Evolutionary conservation across 2,113 vertebrate species (phyloP), one percentile per base, ranked within the genome.

Genomic region (Dicentrarchus labrax): DNA sequence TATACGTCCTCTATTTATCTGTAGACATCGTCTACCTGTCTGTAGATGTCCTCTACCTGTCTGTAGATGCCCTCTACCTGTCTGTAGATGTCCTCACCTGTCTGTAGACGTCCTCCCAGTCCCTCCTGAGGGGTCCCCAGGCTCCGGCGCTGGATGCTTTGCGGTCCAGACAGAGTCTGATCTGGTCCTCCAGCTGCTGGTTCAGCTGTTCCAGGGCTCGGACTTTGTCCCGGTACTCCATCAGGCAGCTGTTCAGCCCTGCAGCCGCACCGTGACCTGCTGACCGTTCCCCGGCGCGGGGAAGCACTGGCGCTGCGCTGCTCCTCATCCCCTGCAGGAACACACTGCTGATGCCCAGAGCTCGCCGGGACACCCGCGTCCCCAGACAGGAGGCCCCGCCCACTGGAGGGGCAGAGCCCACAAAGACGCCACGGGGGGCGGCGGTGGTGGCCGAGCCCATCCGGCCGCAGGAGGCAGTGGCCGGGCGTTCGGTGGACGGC

Each of bases 141-240:
- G 78, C 94, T 57, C 95, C 91, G 0, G 96, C 95, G 1, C 94
- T 95, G 61, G 93, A 92, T 0, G 95, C 96, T 65, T 96, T 97
- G 86, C 96, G 96, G 89, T 98, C 97, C 92, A 99, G 93, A 64
- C 95, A 95, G 39, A 94, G 89, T 0, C 96, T 90, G 82, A 99
- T 98, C 76, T 97, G 96, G 12, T 96, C 93, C 79, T 99, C 97
- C 89, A 99, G 95, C 90, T 99, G 97, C 41, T 95, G 96, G 94
- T 97, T 98, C 69, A 98, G 94, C 72, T 96, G 93, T 84, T 99
- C 98, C 5, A 99, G 95, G 0, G 97, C 95, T 0, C 93, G 94
- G 36, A 98, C 97, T 86, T 98, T 98, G 89, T 98, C 97, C 0
- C 97, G 94, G 86, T 99, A 99, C 84, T 98, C 97, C 94, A 97